Conservation (phyloP, 2,113 vertebrate species). For the Danio rerio region DNA sequence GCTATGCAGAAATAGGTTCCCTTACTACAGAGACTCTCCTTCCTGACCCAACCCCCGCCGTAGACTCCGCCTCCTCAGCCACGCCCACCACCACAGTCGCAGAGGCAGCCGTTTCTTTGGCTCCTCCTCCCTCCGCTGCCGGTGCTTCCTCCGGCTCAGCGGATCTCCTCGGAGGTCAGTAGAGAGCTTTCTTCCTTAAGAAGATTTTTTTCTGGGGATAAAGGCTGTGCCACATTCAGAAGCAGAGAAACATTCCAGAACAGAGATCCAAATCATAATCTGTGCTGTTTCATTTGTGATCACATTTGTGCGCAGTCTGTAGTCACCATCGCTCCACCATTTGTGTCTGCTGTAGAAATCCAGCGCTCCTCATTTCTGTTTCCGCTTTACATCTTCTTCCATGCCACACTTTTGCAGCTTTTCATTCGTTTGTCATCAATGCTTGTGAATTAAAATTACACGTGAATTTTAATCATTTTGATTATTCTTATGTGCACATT, state of each 20-base stretch:
- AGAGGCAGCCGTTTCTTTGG: conserved; percentile 75
- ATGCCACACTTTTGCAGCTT: conserved; percentile 6
- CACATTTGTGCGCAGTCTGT: conserved; percentile 19
- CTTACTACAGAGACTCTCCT: conserved; percentile 73
- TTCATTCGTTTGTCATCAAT: not conserved
- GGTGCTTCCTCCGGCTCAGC: conserved; percentile 78
- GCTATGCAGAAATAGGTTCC: conserved; percentile 75
- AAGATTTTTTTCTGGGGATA: conserved; percentile 70
- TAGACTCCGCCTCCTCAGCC: conserved; percentile 76
- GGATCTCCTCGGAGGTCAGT: conserved; percentile 99
- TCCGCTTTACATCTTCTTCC: not conserved
- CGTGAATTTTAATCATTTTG: not conserved
- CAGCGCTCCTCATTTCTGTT: not conserved
- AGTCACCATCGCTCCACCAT: not conserved
- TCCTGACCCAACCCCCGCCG: conserved; percentile 76
- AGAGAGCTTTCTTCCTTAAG: conserved; percentile 63
- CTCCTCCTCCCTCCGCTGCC: conserved; percentile 80
- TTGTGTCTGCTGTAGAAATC: not conserved
- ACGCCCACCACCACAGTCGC: conserved; percentile 74
- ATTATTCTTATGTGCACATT: conserved; percentile 17
- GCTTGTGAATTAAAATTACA: not conserved
- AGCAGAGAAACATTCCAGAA: conserved; percentile 61
- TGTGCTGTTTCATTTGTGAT: not conserved
- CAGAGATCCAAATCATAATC: conserved; percentile 23
- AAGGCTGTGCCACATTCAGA: conserved; percentile 61